These are phyloP conservation scores for Pelodiscus sinensis DNA, from an alignment of 2,113 vertebrate species.

Conservation along the genomic window DNA sequence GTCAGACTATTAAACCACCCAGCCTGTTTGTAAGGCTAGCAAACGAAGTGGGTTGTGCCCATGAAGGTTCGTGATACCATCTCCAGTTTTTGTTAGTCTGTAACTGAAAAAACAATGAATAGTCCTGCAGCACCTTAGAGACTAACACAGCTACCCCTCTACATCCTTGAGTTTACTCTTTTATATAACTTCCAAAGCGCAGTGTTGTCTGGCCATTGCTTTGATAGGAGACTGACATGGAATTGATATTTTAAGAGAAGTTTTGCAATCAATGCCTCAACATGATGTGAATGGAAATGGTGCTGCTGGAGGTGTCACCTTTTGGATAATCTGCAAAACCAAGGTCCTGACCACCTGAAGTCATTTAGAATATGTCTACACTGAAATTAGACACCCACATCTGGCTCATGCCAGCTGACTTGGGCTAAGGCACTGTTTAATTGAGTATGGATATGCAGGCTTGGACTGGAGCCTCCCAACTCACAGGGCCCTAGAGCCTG, in stretches of 20 bases:
- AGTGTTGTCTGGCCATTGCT: neutral
- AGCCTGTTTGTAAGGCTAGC: neutral
- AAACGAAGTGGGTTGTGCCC: neutral
- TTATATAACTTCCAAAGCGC: neutral
- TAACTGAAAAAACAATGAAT: too few relatives aligned
- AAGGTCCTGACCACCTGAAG: fast-evolving
- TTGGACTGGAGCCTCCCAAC: neutral
- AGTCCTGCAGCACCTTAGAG: too few relatives aligned
- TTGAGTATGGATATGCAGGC: neutral
- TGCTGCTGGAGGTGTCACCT: neutral
- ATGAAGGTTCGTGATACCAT: too few relatives aligned
- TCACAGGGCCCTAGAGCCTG: neutral
- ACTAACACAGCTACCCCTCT: too few relatives aligned
- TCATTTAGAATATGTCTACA: neutral
- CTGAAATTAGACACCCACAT: neutral
- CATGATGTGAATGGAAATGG: neutral
- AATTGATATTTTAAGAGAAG: neutral
- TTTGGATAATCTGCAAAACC: neutral
- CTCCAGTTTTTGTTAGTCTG: too few relatives aligned
- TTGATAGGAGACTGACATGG: neutral
- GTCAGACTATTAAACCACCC: too few relatives aligned
- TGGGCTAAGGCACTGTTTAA: neutral
- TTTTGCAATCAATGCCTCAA: fast-evolving
- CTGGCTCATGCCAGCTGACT: neutral
- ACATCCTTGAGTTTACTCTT: neutral